phyloP scores from a whole-genome alignment of 2,888 invertebrate species.

The Pachycephus smyrnensis region DNA sequence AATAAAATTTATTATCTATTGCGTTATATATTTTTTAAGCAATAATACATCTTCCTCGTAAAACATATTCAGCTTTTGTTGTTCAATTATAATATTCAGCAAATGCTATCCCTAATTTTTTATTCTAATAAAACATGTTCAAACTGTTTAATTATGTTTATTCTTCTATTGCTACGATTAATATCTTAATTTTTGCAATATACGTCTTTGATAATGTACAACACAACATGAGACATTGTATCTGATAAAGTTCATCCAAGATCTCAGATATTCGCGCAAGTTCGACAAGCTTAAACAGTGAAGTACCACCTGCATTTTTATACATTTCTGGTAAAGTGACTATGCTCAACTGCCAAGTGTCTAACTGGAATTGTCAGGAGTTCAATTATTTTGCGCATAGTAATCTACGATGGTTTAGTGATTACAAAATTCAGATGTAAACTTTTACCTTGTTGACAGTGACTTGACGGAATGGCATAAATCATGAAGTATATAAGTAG shows the following conservation, averaged over 20 bases:
- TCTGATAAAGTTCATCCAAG: background rate
- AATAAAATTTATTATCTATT: background rate
- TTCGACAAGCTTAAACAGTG: background rate
- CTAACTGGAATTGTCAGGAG: conserved; percentile 17
- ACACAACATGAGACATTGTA: background rate
- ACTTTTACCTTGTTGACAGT: background rate
- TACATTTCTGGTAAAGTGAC: conserved; percentile 20
- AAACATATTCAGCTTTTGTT: background rate
- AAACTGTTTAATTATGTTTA: background rate
- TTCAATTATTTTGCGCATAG: background rate
- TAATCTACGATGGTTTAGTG: background rate
- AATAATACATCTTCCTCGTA: background rate
- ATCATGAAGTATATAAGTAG: background rate
- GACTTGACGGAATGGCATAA: background rate
- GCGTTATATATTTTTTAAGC: background rate
- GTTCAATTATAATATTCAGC: background rate
- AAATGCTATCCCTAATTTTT: background rate
- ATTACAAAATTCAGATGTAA: background rate
- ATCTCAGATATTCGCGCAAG: background rate
- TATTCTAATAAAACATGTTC: background rate
- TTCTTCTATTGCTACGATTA: background rate
- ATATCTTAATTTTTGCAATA: background rate
- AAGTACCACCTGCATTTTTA: conserved; percentile 16
- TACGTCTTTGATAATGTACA: background rate
- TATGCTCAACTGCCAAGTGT: conserved; percentile 23